Evolutionary conservation across 2,888 invertebrate genomes (phyloP).

Genomic region (Tetragonisca angustula): DNA sequence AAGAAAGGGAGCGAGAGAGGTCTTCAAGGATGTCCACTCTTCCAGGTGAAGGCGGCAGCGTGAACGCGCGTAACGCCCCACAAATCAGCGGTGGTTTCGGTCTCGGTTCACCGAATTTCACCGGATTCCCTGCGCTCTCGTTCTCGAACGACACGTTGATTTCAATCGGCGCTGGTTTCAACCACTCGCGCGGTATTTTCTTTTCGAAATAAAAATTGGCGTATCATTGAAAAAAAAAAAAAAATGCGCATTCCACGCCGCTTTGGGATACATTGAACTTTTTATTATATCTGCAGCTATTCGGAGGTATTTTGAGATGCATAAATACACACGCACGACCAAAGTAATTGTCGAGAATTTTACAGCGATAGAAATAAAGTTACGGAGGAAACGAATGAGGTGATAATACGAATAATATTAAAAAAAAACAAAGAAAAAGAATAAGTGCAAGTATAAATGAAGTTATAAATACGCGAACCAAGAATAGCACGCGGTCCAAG

Average conservation of each 20-base stretch:
- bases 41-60: conserved; percentile 68
- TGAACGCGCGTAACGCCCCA: conserved; percentile 61
- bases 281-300: background rate
- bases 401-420: background rate
- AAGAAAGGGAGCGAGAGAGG: conserved; percentile 61
- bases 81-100: conserved; percentile 68
- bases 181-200: conserved; percentile 10
- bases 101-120: conserved; percentile 74
- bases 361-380: background rate
- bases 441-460: too few relatives aligned
- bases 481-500: background rate
- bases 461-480: background rate
- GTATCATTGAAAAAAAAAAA: background rate
- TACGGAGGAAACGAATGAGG: background rate
- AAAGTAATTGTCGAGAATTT: background rate
- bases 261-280: background rate
- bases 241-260: background rate
- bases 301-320: background rate
- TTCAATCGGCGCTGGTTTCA: background rate
- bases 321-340: background rate
- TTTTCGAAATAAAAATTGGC: conserved; percentile 8
- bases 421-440: too few relatives aligned
- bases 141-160: conserved; percentile 26
- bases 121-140: conserved; percentile 47
- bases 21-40: conserved; percentile 72